A percentile compares a stretch with the other conserved stretches of the same genome.
Evolutionary conservation across 2,888 invertebrate genomes (phyloP).

Genomic region (Xestia sexstrigata): DNA sequence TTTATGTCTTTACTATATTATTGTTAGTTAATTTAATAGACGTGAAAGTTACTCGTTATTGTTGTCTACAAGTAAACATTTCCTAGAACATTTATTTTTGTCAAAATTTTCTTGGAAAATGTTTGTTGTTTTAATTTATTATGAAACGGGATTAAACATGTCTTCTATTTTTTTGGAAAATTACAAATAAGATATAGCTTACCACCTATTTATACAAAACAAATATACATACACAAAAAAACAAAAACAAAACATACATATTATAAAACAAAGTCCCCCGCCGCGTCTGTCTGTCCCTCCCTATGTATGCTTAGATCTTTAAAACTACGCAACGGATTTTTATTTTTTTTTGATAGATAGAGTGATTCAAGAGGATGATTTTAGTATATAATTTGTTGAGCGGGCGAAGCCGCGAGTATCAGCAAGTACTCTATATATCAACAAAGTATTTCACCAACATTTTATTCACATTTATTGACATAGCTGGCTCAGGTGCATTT

Average conservation of each 20-base stretch:
- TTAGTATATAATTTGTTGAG: too few species aligned
- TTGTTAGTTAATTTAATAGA: constrained; percentile 16
- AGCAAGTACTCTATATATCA: too few species aligned
- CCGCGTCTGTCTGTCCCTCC: too few species aligned
- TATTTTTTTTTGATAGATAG: too few species aligned
- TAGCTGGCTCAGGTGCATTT: neutral
- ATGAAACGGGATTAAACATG: neutral
- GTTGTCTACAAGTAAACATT: constrained; percentile 17
- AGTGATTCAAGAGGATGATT: too few species aligned
- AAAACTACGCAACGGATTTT: too few species aligned
- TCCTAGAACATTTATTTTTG: neutral
- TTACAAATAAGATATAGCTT: neutral
- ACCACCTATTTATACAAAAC: too few species aligned
- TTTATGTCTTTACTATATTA: constrained; percentile 14
- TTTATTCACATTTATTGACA: neutral
- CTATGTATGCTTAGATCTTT: too few species aligned
- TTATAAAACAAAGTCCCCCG: too few species aligned
- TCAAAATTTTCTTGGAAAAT: constrained; percentile 9
- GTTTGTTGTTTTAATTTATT: neutral
- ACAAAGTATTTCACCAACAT: neutral
- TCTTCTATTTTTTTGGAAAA: neutral
- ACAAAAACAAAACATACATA: too few species aligned
- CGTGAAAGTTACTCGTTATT: constrained; percentile 13
- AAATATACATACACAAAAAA: too few species aligned
- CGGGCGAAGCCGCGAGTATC: too few species aligned